A percentile compares a stretch with the other conserved stretches of the same genome.
These are phyloP conservation scores for Ormyrus labotus DNA, from an alignment of 2,888 invertebrate species.

Conservation along the genomic window DNA sequence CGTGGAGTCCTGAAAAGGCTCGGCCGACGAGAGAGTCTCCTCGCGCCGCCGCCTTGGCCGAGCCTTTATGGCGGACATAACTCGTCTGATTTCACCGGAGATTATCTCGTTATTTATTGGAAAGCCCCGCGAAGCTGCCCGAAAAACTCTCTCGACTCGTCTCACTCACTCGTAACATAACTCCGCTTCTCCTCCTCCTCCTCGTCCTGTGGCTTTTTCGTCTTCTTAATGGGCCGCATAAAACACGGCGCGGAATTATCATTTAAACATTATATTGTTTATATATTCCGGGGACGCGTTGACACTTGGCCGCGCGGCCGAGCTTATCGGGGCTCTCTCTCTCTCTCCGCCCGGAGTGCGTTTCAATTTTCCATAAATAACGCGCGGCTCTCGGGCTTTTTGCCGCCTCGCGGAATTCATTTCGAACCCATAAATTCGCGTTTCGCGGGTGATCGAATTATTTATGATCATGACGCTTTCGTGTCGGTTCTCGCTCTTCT, in stretches of 20 bases:
- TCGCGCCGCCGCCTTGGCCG: conserved; percentile 60
- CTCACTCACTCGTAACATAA: conserved; percentile 39
- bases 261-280: conserved; percentile 41
- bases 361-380: conserved; percentile 55
- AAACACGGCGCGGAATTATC: conserved; percentile 24
- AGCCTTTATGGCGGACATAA: conserved; percentile 73
- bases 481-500: conserved; percentile 7
- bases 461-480: conserved; percentile 52
- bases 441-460: conserved; percentile 46
- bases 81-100: conserved; percentile 73
- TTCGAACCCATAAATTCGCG: conserved; percentile 44
- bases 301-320: not conserved
- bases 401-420: conserved; percentile 30
- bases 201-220: conserved; percentile 12
- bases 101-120: conserved; percentile 75
- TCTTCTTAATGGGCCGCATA: conserved; percentile 41
- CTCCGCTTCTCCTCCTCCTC: not conserved
- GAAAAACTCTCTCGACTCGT: conserved; percentile 28
- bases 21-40: conserved; percentile 28
- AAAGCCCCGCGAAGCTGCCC: conserved; percentile 61
- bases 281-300: conserved; percentile 21
- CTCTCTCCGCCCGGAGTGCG: not conserved
- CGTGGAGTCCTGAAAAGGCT: conserved; percentile 31
- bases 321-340: not conserved
- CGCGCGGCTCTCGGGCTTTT: not conserved